Base-by-base conservation (phyloP, 1,140 invertebrate species). In the Lasaia peninsularis region DNA sequence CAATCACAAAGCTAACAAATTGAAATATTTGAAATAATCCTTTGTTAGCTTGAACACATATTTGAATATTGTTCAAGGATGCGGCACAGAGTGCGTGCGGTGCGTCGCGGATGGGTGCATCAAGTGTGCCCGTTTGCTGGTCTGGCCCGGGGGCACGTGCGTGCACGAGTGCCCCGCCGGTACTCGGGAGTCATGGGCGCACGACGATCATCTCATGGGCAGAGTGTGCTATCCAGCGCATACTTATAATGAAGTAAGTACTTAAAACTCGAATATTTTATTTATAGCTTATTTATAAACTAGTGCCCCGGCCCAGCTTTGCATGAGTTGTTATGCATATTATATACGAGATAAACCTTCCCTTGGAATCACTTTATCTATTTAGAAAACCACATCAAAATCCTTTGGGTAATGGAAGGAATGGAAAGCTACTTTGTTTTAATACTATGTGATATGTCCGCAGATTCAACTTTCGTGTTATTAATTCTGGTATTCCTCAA, bases 121-220 rank as follows among this genome's bases (percentile, higher is more conserved):
- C 53, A 80, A 80, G 55, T 88, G 86, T 59, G 75, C 80, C 9
- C 66, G 76, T 0, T 67, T 88, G 31, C 78, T 88, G 52, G 73
- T 86, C 24, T 83, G 75, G 80, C 81, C 83, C 0, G 78, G 69
- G 1, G 86, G 80, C 1, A 64, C 67, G 0, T 88, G 86, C 61
- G 63, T 70, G 1, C 74, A 73, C 62, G 71, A 71, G 44, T 88
- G 86, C 58, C 86, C 86, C 9, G 44, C 80, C 0, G 83, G 83
- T 52, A 83, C 81, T 5, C 70, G 74, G 2, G 86, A 86, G 63
- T 67, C 80, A 21, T 88, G 86, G 86, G 86, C 86, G 0, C 78
- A 85, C 32, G 86, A 86, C 50, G 83, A 86, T 68, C 82, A 80
- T 12, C 82, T 86, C 54, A 86, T 86, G 83, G 86, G 86, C 40